Conservation (phyloP, 2,888 invertebrate genomes). For the Plemyria rubiginata region DNA sequence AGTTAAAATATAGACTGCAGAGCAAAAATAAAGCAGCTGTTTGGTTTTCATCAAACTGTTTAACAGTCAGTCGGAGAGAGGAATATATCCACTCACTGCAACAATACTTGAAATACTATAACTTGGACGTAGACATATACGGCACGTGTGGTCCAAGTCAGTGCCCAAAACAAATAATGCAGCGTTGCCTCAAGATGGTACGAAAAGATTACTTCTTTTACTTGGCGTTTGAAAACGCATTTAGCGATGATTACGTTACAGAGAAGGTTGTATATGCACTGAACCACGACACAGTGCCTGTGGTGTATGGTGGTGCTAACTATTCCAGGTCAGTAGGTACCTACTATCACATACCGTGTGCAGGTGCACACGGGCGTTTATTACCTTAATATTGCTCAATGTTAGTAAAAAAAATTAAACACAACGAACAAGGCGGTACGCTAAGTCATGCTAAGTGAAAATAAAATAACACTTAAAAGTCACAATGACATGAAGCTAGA, state of each 20-base stretch:
- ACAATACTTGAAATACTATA: constrained; percentile 50
- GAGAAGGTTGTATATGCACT: constrained; percentile 71
- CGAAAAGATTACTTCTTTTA: constrained; percentile 67
- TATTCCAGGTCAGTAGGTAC: constrained; percentile 72
- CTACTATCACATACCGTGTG: not conserved
- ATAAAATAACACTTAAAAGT: no score
- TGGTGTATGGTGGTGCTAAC: constrained; percentile 88
- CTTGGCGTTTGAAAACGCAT: constrained; percentile 69
- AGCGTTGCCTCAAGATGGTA: constrained; percentile 55
- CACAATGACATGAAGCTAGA: no score
- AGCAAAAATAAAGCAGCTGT: constrained; percentile 58
- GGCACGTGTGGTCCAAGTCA: constrained; percentile 60
- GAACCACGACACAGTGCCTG: constrained; percentile 86
- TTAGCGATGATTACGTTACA: constrained; percentile 72
- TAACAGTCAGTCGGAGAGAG: constrained; percentile 60
- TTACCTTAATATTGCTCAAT: not conserved
- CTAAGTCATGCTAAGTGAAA: no score
- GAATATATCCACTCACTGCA: constrained; percentile 50
- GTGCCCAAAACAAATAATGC: constrained; percentile 58
- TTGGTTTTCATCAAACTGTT: constrained; percentile 69
- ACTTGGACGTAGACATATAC: constrained; percentile 59
- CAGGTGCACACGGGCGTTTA: not conserved
- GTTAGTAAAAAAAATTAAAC: no score
- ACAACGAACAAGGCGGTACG: no score
- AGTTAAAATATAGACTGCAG: constrained; percentile 45